Conservation (phyloP, 2,797 vertebrate species). For the Spinus olivaceus region DNA sequence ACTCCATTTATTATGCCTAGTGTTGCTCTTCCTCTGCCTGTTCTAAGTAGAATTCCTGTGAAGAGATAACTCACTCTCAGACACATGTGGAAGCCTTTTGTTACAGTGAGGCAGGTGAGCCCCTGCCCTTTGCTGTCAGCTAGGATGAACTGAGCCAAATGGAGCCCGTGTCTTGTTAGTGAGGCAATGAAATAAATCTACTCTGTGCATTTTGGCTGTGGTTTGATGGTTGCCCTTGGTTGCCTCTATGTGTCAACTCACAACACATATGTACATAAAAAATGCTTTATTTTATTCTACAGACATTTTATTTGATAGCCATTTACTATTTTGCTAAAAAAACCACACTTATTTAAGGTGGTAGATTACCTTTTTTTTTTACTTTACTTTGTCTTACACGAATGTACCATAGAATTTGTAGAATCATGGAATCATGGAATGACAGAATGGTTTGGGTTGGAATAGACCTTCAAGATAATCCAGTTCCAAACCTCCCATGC, state of each 20-base stretch:
- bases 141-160: background rate
- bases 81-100: background rate
- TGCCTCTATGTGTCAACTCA: accelerated
- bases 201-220: background rate
- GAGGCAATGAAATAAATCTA: background rate
- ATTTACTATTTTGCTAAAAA: background rate
- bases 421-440: background rate
- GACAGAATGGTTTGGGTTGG: background rate
- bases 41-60: background rate
- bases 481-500: background rate
- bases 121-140: background rate
- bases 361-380: background rate
- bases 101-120: background rate
- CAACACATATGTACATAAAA: background rate
- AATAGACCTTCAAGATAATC: background rate
- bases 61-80: background rate
- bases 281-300: background rate
- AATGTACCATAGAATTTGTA: background rate
- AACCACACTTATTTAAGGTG: background rate
- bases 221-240: background rate
- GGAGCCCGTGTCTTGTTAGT: background rate
- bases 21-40: background rate
- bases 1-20: background rate
- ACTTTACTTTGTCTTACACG: background rate
- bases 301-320: background rate